Evolutionary conservation across 2,888 invertebrate species (phyloP).

Genomic region (Hydrotaea cyrtoneurina): DNA sequence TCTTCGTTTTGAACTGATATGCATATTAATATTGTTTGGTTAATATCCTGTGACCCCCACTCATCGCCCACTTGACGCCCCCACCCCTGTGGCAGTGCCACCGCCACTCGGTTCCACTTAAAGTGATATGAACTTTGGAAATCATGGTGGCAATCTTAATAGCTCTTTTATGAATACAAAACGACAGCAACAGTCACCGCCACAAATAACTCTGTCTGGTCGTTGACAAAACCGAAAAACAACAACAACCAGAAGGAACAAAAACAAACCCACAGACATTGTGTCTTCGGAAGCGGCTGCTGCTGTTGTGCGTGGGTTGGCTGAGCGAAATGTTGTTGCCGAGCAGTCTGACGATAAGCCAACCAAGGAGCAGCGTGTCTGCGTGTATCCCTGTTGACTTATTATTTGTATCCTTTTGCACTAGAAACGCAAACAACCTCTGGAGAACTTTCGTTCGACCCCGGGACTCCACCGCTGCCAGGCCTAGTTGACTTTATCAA

Average conservation of each 20-base stretch:
- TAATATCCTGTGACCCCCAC: constrained; percentile 32
- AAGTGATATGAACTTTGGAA: constrained; percentile 37
- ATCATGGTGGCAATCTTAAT: constrained; percentile 45
- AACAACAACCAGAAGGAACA: too few species aligned
- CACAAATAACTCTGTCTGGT: neutral
- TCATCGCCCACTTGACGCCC: neutral
- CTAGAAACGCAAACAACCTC: constrained; percentile 29
- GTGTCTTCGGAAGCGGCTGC: neutral
- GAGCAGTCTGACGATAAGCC: constrained; percentile 10
- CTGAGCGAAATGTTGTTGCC: constrained; percentile 1
- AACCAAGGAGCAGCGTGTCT: constrained; percentile 29
- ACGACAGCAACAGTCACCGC: constrained; percentile 15
- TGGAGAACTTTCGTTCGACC: constrained; percentile 15
- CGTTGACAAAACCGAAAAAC: neutral
- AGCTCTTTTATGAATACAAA: constrained; percentile 38
- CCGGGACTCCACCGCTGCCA: neutral
- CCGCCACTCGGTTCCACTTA: neutral
- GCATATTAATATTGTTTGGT: constrained; percentile 39
- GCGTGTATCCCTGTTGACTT: constrained; percentile 44
- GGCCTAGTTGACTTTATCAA: constrained; percentile 56
- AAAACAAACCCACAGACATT: neutral
- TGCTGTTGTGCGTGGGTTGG: neutral
- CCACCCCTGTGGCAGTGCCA: neutral
- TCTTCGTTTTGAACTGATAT: constrained; percentile 16
- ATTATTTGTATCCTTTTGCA: constrained; percentile 48